These are phyloP conservation scores for Neogobius melanostomus DNA, from an alignment of 2,113 vertebrate species.

Conservation along the genomic window DNA sequence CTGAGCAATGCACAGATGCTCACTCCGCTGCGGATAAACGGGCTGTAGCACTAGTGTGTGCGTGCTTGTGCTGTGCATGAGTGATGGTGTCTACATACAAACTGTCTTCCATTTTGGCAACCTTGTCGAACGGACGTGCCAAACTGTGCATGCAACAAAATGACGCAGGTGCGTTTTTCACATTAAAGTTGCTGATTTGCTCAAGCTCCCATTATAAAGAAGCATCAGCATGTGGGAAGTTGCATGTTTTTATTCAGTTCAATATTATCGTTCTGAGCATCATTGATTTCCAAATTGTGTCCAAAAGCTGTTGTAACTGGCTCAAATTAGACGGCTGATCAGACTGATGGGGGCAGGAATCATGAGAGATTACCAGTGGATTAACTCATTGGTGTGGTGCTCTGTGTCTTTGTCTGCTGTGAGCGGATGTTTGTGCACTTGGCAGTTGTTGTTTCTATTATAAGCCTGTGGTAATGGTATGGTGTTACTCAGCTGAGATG, in stretches of 20 bases:
- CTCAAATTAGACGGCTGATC: constrained; percentile 39
- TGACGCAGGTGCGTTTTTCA: not conserved
- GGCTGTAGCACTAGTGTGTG: not conserved
- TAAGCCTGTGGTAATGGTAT: constrained; percentile 6
- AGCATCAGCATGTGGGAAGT: not conserved
- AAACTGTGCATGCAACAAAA: constrained; percentile 9
- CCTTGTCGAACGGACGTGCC: constrained; percentile 1
- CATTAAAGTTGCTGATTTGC: not conserved
- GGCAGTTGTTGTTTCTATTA: not conserved
- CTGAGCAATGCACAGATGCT: not conserved
- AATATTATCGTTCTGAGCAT: constrained; percentile 28
- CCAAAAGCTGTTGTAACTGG: constrained; percentile 31
- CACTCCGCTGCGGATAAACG: constrained; percentile 27
- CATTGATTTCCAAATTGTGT: constrained; percentile 2
- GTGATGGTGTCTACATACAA: not conserved
- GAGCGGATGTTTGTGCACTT: constrained; percentile 24
- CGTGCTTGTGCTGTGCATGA: constrained; percentile 8
- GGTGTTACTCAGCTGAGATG: not conserved
- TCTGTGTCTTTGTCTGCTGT: not conserved
- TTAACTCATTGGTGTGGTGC: constrained; percentile 28
- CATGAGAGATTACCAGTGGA: constrained; percentile 39
- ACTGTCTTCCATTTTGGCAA: constrained; percentile 23
- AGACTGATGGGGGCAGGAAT: constrained; percentile 24
- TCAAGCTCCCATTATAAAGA: not conserved
- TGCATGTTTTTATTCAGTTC: not conserved